phyloP scores from a whole-genome alignment of 2,113 vertebrate genomes.

The Smithornis capensis region DNA sequence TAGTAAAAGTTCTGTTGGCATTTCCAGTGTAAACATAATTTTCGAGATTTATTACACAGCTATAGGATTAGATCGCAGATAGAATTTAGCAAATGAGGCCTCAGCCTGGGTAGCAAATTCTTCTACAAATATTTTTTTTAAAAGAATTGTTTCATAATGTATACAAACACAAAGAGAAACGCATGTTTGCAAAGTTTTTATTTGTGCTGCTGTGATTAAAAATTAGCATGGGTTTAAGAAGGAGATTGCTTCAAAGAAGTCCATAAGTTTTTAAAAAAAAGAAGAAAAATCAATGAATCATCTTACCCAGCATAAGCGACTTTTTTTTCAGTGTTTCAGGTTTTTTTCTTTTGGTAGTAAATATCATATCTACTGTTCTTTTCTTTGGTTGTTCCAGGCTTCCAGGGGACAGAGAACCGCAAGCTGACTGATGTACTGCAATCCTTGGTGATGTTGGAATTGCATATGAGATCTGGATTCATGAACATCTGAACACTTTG shows the following conservation, averaged over 20 bases:
- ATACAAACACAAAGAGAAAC: slow-evolving; percentile 10
- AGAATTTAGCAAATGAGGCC: not conserved
- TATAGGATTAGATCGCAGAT: slow-evolving; percentile 1
- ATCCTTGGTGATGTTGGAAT: not conserved
- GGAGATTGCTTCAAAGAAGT: not conserved
- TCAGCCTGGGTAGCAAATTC: not conserved
- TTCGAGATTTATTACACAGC: slow-evolving; percentile 26
- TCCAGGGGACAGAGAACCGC: not conserved
- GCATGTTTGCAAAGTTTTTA: slow-evolving; percentile 29
- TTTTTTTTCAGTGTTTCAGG: not conserved
- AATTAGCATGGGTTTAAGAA: not conserved
- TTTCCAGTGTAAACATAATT: slow-evolving; percentile 29
- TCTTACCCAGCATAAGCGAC: not conserved
- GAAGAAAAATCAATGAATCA: accelerated
- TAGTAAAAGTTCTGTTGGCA: not conserved
- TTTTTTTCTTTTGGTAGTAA: not conserved
- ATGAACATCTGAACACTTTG: not conserved
- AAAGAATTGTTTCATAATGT: not conserved
- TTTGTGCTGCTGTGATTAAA: slow-evolving; percentile 19
- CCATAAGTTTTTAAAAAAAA: not conserved
- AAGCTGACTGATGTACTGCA: accelerated
- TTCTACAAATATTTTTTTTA: not conserved
- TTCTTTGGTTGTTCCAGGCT: not conserved
- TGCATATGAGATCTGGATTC: not conserved
- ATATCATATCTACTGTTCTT: not conserved